Conservation (phyloP, 2,888 invertebrate species). For the Smittia sp. region DNA sequence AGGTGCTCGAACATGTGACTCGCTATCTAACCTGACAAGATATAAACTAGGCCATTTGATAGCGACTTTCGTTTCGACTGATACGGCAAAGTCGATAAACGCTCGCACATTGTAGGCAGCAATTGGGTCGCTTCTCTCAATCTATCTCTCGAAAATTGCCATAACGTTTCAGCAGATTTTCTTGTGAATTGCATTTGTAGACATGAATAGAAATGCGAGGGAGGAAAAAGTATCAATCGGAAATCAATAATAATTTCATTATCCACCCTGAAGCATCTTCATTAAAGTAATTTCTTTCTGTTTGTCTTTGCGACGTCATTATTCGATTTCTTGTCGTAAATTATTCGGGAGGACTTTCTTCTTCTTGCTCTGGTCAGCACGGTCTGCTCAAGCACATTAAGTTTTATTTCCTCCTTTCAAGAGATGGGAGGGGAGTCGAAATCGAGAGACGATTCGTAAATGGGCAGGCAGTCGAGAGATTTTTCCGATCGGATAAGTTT, state of each 20-base stretch:
- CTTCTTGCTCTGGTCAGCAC: not conserved
- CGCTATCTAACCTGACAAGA: too few relatives aligned
- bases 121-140: too few relatives aligned
- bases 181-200: not conserved
- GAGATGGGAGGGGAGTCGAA: not conserved
- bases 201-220: not conserved
- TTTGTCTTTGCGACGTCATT: conserved; percentile 38
- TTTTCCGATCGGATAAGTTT: conserved; percentile 40
- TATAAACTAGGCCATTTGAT: too few relatives aligned
- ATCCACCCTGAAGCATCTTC: conserved; percentile 33
- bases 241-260: conserved; percentile 41
- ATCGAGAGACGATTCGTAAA: conserved; percentile 20
- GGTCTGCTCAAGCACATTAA: conserved; percentile 29
- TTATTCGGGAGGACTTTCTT: conserved; percentile 20
- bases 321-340: conserved; percentile 33
- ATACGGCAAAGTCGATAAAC: too few relatives aligned
- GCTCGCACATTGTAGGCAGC: too few relatives aligned
- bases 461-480: conserved; percentile 22
- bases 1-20: too few relatives aligned
- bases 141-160: too few relatives aligned
- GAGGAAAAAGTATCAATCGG: conserved; percentile 21
- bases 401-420: conserved; percentile 24
- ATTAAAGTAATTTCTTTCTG: conserved; percentile 40
- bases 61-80: too few relatives aligned
- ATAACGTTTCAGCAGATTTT: not conserved